phyloP scores from a whole-genome alignment of 2,888 invertebrate genomes.

The Lucinisca nassula region DNA sequence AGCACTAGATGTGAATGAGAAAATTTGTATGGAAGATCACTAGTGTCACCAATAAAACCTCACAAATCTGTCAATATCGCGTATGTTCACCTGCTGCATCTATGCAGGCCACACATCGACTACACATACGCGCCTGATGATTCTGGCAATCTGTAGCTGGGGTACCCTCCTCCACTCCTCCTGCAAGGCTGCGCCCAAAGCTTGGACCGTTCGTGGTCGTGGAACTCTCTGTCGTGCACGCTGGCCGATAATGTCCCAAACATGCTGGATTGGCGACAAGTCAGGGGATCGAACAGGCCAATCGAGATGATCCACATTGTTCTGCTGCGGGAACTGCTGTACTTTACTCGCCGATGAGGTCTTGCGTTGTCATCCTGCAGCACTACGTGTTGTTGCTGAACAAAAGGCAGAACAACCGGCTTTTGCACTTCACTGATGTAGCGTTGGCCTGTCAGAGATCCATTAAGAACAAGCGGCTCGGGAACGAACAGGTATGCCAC shows the following conservation, averaged over 20 bases:
- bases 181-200: background rate
- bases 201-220: background rate
- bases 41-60: background rate
- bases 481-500: background rate
- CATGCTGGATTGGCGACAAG: background rate
- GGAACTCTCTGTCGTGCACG: background rate
- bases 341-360: conserved; percentile 3
- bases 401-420: background rate
- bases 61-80: background rate
- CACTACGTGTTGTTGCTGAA: background rate
- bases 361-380: conserved; percentile 1
- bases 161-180: background rate
- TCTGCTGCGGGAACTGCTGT: background rate
- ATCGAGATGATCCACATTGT: background rate
- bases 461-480: background rate
- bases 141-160: background rate
- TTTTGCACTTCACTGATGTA: background rate
- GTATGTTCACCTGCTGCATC: background rate
- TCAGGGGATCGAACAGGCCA: conserved; percentile 7
- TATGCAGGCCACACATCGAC: background rate
- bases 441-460: conserved; percentile 15
- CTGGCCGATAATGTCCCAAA: background rate
- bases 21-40: too few species aligned
- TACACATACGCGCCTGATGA: background rate
- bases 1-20: too few species aligned